Evolutionary conservation across 1,140 invertebrate genomes (phyloP).

Genomic region (Drosophila aff.): DNA sequence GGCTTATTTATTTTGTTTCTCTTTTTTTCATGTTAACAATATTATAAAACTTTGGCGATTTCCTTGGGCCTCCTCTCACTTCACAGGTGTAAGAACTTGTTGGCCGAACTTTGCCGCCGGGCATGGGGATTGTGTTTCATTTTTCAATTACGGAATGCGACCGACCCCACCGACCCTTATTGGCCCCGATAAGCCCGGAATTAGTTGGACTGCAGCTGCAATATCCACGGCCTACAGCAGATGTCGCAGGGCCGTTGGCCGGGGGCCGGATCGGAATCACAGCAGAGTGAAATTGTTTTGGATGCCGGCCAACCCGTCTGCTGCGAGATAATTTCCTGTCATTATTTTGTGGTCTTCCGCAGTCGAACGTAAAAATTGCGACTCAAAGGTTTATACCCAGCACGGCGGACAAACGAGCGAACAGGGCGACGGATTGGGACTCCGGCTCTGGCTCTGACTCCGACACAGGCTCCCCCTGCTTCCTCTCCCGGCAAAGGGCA

Average conservation of each 20-base stretch:
- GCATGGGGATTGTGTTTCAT: conserved; percentile 52
- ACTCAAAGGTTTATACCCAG: conserved; percentile 79
- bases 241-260: conserved; percentile 41
- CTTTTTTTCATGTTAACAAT: conserved; percentile 68
- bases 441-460: background rate
- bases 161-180: conserved; percentile 12
- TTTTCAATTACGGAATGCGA: conserved; percentile 67
- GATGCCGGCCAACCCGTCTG: conserved; percentile 62
- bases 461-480: background rate
- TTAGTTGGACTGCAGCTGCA: conserved; percentile 11
- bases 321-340: conserved; percentile 83
- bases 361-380: conserved; percentile 81
- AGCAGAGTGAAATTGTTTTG: conserved; percentile 78
- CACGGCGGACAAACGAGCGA: conserved; percentile 26
- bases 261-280: conserved; percentile 55
- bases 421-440: conserved; percentile 65
- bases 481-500: conserved; percentile 5
- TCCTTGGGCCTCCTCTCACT: conserved; percentile 50
- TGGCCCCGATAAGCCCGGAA: conserved; percentile 22
- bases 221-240: conserved; percentile 46
- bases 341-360: conserved; percentile 83
- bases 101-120: conserved; percentile 53
- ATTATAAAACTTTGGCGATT: conserved; percentile 76
- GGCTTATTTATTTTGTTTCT: conserved; percentile 18
- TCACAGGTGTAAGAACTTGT: conserved; percentile 75